Evolutionary conservation across 2,113 vertebrate genomes (phyloP), one percentile per base, ranked within the genome.

Genomic region (Atrichornis clamosus): DNA sequence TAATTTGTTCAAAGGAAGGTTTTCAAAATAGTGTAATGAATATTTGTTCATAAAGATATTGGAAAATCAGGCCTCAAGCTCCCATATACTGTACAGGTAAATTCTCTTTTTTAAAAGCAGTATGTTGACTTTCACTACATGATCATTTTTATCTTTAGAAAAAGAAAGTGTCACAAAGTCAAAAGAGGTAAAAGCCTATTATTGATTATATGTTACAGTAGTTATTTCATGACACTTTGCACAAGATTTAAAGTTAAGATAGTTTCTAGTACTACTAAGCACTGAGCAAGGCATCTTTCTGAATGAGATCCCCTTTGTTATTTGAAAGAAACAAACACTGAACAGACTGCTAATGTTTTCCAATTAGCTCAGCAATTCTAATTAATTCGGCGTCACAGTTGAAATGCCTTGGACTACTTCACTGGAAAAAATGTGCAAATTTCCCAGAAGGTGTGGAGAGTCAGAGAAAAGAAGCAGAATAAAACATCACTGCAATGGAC

Each of bases 81-180:
- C 10, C 8, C 18, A 27, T 15, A n/a, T 16, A 35, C 8, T 9
- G 4, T n/a, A 47, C 0, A 1, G 37, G 33, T 12, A 47, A 62
- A 47, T 37, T 33, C 42, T 52, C 27, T 52, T 12, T 37, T 39
- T 67, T 67, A 39, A 49, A 53, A 87, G 12, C 24, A 30, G 3
- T 18, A 52, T 33, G 13, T 9, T 63, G 26, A 44, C 37, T 58
- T 84, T 80, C 47, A 75, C 37, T 37, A 60, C 21, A 56, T 6
- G 3, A 28, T 21, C 8, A 49, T 32, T 58, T 58, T 49, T 35
- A 30, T 32, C 14, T 35, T 8, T n/a, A 8, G 26, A 56, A 60
- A 74, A 55, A 52, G 74, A 67, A 16, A 2, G 10, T n/a, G 77
- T 39, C 24, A 59, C 22, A 67, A 46, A 64, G n/a, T 64, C 14